These are phyloP conservation scores for Tragelaphus strepsiceros DNA, from an alignment of 2,113 vertebrate species.

Conservation along the genomic window DNA sequence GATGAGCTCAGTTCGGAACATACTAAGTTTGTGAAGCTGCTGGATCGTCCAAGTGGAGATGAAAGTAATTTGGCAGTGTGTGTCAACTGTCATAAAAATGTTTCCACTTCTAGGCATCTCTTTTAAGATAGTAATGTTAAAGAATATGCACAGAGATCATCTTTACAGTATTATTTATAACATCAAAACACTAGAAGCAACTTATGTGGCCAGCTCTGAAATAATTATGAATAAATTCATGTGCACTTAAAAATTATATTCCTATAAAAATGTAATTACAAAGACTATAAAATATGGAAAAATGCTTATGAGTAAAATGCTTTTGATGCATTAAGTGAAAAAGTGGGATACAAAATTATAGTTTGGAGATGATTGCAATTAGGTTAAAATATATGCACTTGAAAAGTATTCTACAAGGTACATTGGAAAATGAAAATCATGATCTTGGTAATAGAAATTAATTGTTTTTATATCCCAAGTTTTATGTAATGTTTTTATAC, in stretches of 20 bases:
- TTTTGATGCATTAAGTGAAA: constrained; percentile 51
- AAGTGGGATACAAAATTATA: constrained; percentile 46
- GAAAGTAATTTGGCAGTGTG: constrained; percentile 57
- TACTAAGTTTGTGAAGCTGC: constrained; percentile 48
- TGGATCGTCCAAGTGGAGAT: constrained; percentile 42
- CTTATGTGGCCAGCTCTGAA: constrained; percentile 43
- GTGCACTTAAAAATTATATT: constrained; percentile 64
- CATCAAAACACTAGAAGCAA: constrained; percentile 55
- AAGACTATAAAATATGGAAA: constrained; percentile 45
- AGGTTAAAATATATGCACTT: constrained; percentile 61
- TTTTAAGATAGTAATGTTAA: constrained; percentile 57
- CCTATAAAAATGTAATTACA: constrained; percentile 56
- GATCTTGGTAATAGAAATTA: constrained; percentile 42
- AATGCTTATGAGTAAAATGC: constrained; percentile 51
- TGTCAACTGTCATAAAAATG: constrained; percentile 50
- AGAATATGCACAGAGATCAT: background rate
- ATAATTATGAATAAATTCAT: constrained; percentile 63
- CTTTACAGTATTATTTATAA: constrained; percentile 58
- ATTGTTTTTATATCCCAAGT: constrained; percentile 47
- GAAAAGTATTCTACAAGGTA: constrained; percentile 56
- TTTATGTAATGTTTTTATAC: constrained; percentile 52
- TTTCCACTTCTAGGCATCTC: constrained; percentile 53
- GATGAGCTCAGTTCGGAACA: constrained; percentile 52
- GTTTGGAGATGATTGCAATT: constrained; percentile 66
- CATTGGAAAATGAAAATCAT: constrained; percentile 58